A percentile compares a stretch with the other conserved stretches of the same genome.
Evolutionary conservation across 2,888 invertebrate species (phyloP).

Genomic region (Meandrusa payeni): DNA sequence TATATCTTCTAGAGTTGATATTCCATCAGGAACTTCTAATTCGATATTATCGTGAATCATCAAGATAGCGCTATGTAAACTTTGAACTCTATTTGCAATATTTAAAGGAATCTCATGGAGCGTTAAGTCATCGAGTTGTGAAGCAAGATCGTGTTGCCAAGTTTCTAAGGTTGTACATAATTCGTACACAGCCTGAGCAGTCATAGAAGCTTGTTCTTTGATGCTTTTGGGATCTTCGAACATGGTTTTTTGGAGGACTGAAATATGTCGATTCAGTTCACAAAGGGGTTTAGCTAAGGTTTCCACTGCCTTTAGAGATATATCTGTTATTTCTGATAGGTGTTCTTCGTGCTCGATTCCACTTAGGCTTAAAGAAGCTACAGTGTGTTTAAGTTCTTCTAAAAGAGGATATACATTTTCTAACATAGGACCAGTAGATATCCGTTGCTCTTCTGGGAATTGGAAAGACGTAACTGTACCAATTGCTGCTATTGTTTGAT

Average conservation of each 20-base stretch:
- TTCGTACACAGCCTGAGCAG: conserved; percentile 71
- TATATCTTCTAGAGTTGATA: conserved; percentile 80
- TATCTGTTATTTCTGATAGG: conserved; percentile 57
- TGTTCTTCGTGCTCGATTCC: conserved; percentile 42
- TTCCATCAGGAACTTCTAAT: conserved; percentile 72
- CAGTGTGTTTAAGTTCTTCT: conserved; percentile 56
- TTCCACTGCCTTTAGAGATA: conserved; percentile 48
- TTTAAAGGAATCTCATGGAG: conserved; percentile 47
- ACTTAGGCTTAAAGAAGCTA: conserved; percentile 42
- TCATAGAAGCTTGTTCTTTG: conserved; percentile 53
- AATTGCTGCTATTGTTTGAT: conserved; percentile 58
- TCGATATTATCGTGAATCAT: conserved; percentile 68
- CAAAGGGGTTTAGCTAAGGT: conserved; percentile 58
- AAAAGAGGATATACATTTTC: conserved; percentile 58
- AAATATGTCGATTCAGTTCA: conserved; percentile 58
- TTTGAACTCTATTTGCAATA: conserved; percentile 61
- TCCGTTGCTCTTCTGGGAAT: conserved; percentile 42
- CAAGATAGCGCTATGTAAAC: conserved; percentile 65
- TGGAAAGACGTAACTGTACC: conserved; percentile 41
- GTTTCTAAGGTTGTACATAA: conserved; percentile 65
- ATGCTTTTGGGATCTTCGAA: conserved; percentile 54
- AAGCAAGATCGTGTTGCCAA: conserved; percentile 68
- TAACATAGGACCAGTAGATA: conserved; percentile 40
- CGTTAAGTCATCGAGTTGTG: conserved; percentile 54
- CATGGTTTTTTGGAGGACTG: conserved; percentile 53